Conservation (phyloP, 1,140 invertebrate species). For the Tribolium madens region DNA sequence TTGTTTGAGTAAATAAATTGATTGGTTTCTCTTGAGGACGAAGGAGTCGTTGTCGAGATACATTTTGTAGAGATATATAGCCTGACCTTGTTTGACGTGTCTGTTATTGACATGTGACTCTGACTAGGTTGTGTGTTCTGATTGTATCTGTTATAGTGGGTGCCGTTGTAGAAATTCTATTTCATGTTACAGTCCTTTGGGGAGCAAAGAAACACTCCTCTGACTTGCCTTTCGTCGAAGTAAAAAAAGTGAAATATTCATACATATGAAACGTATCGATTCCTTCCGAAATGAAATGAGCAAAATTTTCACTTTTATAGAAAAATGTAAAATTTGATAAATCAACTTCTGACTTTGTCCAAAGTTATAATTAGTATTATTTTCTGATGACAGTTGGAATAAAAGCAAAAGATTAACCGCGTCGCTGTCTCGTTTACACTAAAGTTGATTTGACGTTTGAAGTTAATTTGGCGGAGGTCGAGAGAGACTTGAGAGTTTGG, state of each 20-base stretch:
- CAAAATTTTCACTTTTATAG: not conserved
- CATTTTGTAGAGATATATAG: constrained; percentile 10
- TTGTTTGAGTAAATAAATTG: constrained; percentile 18
- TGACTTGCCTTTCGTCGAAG: constrained; percentile 39
- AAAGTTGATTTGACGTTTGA: constrained; percentile 29
- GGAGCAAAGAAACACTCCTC: constrained; percentile 42
- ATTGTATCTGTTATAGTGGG: constrained; percentile 54
- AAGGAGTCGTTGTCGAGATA: constrained; percentile 9
- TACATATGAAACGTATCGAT: constrained; percentile 39
- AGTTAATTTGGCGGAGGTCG: constrained; percentile 24
- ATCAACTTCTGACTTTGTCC: constrained; percentile 6
- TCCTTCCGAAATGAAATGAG: not conserved
- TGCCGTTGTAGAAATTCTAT: constrained; percentile 55
- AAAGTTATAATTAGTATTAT: constrained; percentile 26
- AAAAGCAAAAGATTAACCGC: constrained; percentile 36
- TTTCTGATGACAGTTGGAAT: constrained; percentile 24
- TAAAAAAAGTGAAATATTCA: constrained; percentile 42
- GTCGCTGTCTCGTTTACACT: constrained; percentile 20
- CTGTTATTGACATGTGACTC: constrained; percentile 58
- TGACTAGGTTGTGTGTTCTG: constrained; percentile 54
- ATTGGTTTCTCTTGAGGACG: constrained; percentile 1
- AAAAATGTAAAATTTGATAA: not conserved
- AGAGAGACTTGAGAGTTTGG: constrained; percentile 7
- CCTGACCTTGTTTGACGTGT: constrained; percentile 53
- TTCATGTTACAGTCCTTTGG: constrained; percentile 53